These are phyloP conservation scores for Hypomecis punctinalis DNA, from an alignment of 2,888 invertebrate genomes.

Conservation along the genomic window DNA sequence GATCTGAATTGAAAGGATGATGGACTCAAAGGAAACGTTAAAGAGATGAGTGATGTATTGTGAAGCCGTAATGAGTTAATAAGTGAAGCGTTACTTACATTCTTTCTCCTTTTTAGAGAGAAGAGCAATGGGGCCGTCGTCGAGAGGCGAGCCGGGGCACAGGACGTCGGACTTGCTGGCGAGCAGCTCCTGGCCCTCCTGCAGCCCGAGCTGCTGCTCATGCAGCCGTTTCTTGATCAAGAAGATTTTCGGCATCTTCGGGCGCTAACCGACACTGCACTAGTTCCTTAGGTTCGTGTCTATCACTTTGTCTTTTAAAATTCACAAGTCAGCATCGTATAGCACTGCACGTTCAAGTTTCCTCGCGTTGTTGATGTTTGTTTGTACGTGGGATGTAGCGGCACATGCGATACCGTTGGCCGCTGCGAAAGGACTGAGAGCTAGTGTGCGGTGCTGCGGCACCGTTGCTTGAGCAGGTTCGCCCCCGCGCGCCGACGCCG, in stretches of 20 bases:
- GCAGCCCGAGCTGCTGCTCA: conserved; percentile 94
- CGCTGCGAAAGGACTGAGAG: conserved; percentile 82
- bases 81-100: conserved; percentile 60
- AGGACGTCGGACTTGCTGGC: conserved; percentile 86
- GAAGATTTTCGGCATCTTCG: conserved; percentile 96
- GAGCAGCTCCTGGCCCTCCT: conserved; percentile 92
- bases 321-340: conserved; percentile 79
- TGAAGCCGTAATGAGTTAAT: conserved; percentile 13
- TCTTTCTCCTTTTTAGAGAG: conserved; percentile 83
- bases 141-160: conserved; percentile 84
- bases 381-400: conserved; percentile 76
- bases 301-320: conserved; percentile 75
- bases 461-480: conserved; percentile 83
- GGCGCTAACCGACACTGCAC: conserved; percentile 71
- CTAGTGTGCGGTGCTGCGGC: conserved; percentile 79
- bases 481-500: conserved; percentile 75
- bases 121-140: conserved; percentile 86
- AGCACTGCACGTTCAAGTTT: conserved; percentile 78
- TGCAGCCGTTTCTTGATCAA: conserved; percentile 95
- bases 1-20: conserved; percentile 30
- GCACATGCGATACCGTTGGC: conserved; percentile 83
- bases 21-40: conserved; percentile 24
- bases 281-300: conserved; percentile 72
- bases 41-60: conserved; percentile 20
- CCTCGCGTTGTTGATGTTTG: conserved; percentile 77